Evolutionary conservation across 1,140 invertebrate species (phyloP).

Genomic region (Drosophila bifasciata): DNA sequence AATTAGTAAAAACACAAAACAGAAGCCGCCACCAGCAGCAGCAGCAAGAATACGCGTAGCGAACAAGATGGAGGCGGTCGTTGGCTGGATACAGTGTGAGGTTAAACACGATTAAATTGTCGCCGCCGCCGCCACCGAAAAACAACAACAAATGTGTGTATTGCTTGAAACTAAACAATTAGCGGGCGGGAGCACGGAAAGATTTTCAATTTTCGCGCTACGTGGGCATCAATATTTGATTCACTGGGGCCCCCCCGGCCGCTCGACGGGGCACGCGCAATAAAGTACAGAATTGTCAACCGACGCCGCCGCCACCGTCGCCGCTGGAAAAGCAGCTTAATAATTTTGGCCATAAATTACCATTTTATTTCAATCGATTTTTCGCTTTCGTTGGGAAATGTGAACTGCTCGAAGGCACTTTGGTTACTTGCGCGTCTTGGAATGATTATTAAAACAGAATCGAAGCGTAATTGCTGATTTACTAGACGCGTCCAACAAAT

Average conservation of each 20-base stretch:
- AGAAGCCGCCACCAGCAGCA: slow-evolving; percentile 23
- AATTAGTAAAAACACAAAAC: slow-evolving; percentile 42
- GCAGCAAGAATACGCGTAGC: slow-evolving; percentile 11
- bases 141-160: slow-evolving; percentile 57
- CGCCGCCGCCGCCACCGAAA: slow-evolving; percentile 23
- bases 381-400: slow-evolving; percentile 42
- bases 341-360: slow-evolving; percentile 56
- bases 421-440: slow-evolving; percentile 51
- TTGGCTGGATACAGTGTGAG: slow-evolving; percentile 47
- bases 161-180: slow-evolving; percentile 15
- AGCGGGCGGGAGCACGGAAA: background rate
- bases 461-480: slow-evolving; percentile 17
- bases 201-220: slow-evolving; percentile 44
- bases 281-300: slow-evolving; percentile 51
- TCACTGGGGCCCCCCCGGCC: slow-evolving; percentile 6
- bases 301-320: slow-evolving; percentile 22
- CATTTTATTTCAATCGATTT: slow-evolving; percentile 76
- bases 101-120: slow-evolving; percentile 58
- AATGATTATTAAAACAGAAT: slow-evolving; percentile 58
- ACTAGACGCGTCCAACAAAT: too few species aligned
- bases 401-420: slow-evolving; percentile 56
- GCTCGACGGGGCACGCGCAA: slow-evolving; percentile 62
- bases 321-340: slow-evolving; percentile 30
- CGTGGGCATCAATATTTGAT: slow-evolving; percentile 60
- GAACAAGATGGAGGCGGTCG: slow-evolving; percentile 72